Evolutionary conservation across 2,888 invertebrate species (phyloP).

Genomic region (Elegia similella): DNA sequence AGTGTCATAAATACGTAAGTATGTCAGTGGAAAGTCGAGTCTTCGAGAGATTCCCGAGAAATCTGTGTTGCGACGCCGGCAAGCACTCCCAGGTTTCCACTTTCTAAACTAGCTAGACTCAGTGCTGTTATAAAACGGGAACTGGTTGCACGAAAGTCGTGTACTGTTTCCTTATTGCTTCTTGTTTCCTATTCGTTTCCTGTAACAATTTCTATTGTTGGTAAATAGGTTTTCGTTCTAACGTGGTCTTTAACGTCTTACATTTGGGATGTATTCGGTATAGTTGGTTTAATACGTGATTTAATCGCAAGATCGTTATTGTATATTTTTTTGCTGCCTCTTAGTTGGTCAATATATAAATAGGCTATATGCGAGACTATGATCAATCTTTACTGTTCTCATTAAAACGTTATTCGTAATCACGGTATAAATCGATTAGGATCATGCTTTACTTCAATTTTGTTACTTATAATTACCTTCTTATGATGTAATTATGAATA

Average conservation of each 20-base stretch:
- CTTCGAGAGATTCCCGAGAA: slow-evolving; percentile 78
- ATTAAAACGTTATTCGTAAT: too few species aligned
- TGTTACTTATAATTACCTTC: too few species aligned
- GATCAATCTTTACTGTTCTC: too few species aligned
- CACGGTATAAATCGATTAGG: too few species aligned
- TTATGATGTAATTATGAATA: too few species aligned
- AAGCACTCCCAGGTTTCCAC: slow-evolving; percentile 69
- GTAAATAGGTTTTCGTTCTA: neutral
- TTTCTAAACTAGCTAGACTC: slow-evolving; percentile 71
- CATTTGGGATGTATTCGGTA: too few species aligned
- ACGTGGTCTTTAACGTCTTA: neutral
- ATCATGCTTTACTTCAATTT: too few species aligned
- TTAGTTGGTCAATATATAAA: too few species aligned
- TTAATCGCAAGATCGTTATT: too few species aligned
- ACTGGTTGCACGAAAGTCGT: slow-evolving; percentile 15
- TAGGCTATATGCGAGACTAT: too few species aligned
- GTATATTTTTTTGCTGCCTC: too few species aligned
- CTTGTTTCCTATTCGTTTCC: slow-evolving; percentile 11
- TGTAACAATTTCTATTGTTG: slow-evolving; percentile 5
- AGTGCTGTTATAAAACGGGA: slow-evolving; percentile 16
- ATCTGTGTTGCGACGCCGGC: slow-evolving; percentile 63
- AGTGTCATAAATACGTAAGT: slow-evolving; percentile 48
- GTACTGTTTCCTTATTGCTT: slow-evolving; percentile 18
- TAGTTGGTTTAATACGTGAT: too few species aligned
- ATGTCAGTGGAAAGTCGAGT: slow-evolving; percentile 73